Conservation (phyloP, 1,140 invertebrate genomes). For the Tenebrio molitor region DNA sequence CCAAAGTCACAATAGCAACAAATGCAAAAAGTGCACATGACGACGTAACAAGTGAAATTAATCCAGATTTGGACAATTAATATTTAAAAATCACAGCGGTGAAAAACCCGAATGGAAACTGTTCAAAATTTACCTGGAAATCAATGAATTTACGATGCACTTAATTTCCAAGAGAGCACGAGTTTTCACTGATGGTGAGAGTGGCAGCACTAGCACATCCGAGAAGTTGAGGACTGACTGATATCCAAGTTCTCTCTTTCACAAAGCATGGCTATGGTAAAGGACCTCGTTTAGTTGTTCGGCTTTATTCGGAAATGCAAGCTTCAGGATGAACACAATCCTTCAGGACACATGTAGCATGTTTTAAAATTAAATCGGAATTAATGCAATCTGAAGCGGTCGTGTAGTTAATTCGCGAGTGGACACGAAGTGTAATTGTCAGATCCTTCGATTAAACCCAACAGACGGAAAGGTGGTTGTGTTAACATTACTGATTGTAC, state of each 20-base stretch:
- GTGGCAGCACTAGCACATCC: conserved; percentile 29
- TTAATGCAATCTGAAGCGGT: conserved; percentile 4
- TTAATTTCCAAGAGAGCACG: conserved; percentile 37
- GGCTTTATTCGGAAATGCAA: conserved; percentile 40
- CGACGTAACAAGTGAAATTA: not conserved
- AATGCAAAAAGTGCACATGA: not conserved
- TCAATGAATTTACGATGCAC: conserved; percentile 1
- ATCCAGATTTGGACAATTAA: no score
- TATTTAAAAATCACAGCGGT: no score
- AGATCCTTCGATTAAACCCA: no score
- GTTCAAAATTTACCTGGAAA: conserved; percentile 28
- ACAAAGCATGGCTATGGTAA: conserved; percentile 41
- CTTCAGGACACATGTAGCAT: conserved; percentile 18
- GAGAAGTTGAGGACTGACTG: conserved; percentile 39
- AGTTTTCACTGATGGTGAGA: conserved; percentile 33
- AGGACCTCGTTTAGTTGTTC: conserved; percentile 44
- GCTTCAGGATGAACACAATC: conserved; percentile 21
- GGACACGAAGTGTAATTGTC: no score
- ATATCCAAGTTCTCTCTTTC: conserved; percentile 39
- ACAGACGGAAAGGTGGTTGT: no score
- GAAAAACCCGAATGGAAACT: not conserved
- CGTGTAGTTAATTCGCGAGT: not conserved
- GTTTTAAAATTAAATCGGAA: conserved; percentile 22
- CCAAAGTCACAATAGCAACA: not conserved
- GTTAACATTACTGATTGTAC: no score